phyloP scores from a whole-genome alignment of 2,113 vertebrate species.

The Lophura nycthemera region DNA sequence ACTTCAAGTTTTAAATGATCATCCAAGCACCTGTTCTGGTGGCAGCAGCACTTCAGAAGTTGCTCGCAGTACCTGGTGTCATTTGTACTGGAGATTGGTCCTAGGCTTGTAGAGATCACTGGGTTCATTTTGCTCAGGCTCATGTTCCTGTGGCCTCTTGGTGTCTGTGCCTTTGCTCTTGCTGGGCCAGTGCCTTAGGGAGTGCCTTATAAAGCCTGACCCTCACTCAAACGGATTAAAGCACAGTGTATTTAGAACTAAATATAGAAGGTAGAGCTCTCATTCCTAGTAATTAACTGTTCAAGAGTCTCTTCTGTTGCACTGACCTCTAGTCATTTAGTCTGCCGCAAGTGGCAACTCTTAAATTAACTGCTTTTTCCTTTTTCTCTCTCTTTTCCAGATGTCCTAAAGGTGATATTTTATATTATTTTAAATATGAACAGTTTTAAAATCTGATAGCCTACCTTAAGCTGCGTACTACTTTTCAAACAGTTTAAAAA shows the following conservation, averaged over 20 bases:
- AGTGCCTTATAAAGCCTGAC: slow-evolving; percentile 72
- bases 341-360: background rate
- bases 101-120: background rate
- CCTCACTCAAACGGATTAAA: slow-evolving; percentile 61
- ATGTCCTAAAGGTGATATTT: background rate
- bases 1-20: background rate
- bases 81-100: background rate
- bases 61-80: background rate
- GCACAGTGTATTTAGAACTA: slow-evolving; percentile 58
- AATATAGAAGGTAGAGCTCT: slow-evolving; percentile 74
- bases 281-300: slow-evolving; percentile 69
- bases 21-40: background rate
- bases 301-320: slow-evolving; percentile 9
- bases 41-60: background rate
- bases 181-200: slow-evolving; percentile 29
- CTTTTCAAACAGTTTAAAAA: background rate
- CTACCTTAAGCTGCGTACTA: background rate
- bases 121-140: background rate
- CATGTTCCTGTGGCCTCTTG: background rate
- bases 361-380: background rate
- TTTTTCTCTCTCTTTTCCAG: background rate
- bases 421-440: background rate
- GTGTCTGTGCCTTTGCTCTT: background rate
- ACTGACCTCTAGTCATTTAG: background rate
- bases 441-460: background rate